A percentile compares a stretch with the other conserved stretches of the same genome.
phyloP scores from a whole-genome alignment of 2,113 vertebrate genomes.

The Stercorarius parasiticus region DNA sequence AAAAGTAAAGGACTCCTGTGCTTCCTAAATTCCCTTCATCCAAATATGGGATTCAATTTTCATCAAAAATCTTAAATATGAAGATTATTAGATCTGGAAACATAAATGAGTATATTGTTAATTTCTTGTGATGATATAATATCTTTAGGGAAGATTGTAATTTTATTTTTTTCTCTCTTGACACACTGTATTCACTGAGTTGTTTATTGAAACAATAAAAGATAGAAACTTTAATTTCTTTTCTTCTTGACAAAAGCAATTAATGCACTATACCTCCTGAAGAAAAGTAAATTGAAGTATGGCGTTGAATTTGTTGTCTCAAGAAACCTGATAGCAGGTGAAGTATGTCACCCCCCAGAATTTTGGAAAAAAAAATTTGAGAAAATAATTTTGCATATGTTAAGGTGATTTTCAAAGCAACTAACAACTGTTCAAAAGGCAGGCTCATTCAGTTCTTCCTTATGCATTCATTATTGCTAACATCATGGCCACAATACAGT shows the following conservation, averaged over 20 bases:
- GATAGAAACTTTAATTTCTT: not conserved
- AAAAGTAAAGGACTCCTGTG: not conserved
- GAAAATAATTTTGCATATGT: not conserved
- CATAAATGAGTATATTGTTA: accelerated
- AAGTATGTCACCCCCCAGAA: not conserved
- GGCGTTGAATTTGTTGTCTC: not conserved
- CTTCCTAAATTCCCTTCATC: not conserved
- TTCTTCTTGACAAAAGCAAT: not conserved
- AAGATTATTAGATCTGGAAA: not conserved
- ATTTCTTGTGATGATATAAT: not conserved
- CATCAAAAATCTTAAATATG: not conserved
- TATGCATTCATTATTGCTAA: not conserved
- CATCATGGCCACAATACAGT: not conserved
- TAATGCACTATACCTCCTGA: not conserved
- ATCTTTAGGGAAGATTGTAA: not conserved
- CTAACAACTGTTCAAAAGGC: not conserved
- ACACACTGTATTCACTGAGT: not conserved
- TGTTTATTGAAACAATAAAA: not conserved
- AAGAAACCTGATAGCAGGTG: not conserved
- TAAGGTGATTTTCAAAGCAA: not conserved
- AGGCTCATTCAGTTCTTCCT: not conserved
- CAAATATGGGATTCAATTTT: not conserved
- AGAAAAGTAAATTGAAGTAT: not conserved
- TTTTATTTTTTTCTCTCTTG: not conserved
- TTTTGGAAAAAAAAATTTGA: not conserved